These are phyloP conservation scores for Netelia virgata DNA, from an alignment of 2,888 invertebrate genomes.

Conservation along the genomic window DNA sequence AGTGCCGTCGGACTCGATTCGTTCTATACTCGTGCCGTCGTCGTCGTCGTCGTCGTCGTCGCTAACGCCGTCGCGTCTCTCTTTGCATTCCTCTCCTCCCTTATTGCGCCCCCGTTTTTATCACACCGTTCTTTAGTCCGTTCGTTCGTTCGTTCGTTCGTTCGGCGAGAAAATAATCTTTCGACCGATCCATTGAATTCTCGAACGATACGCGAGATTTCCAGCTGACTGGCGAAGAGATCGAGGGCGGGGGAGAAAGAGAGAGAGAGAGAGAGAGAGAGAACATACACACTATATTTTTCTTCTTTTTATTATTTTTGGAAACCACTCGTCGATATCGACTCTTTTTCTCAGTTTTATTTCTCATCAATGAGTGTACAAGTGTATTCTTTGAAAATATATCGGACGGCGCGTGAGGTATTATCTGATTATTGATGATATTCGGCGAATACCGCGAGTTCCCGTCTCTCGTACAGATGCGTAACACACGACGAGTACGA, in stretches of 20 bases:
- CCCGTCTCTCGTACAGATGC: constrained; percentile 3
- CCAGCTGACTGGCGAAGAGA: no score
- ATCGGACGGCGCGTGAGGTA: background rate
- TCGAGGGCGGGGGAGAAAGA: background rate
- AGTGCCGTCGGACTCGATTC: constrained; percentile 69
- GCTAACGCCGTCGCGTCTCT: background rate
- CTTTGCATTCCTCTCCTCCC: constrained; percentile 36
- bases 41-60: no score
- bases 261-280: background rate
- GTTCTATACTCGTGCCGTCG: background rate
- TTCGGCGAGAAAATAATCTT: background rate
- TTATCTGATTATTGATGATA: constrained; percentile 21
- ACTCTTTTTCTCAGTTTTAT: background rate
- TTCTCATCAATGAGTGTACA: constrained; percentile 30
- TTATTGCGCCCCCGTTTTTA: constrained; percentile 19
- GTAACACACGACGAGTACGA: constrained; percentile 37
- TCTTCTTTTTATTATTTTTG: background rate
- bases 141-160: background rate
- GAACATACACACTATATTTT: background rate
- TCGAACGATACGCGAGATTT: no score
- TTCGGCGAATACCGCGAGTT: background rate
- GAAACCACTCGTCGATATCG: background rate
- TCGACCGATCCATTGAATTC: background rate
- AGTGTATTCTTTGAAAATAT: background rate
- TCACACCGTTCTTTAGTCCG: background rate